Evolutionary conservation across 2,888 invertebrate species (phyloP).

Genomic region (Lasioglossum figueresi): DNA sequence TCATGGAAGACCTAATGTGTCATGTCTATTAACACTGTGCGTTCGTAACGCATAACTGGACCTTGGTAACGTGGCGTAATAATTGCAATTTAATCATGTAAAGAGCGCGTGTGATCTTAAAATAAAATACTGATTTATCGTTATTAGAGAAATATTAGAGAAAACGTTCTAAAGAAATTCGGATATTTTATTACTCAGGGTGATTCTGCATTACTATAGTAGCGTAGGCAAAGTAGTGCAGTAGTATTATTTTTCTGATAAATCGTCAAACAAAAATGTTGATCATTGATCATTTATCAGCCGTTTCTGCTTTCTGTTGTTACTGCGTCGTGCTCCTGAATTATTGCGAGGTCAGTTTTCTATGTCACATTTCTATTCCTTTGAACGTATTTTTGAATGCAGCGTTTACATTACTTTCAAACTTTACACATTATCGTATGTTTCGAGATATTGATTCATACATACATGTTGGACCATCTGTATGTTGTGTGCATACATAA

Average conservation of each 20-base stretch:
- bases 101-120: constrained; percentile 22
- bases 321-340: constrained; percentile 71
- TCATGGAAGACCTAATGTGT: constrained; percentile 44
- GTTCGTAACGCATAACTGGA: constrained; percentile 50
- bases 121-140: constrained; percentile 12
- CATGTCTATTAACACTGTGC: constrained; percentile 44
- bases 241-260: constrained; percentile 28
- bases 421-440: constrained; percentile 35
- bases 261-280: constrained; percentile 44
- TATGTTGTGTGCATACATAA: constrained; percentile 54
- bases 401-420: constrained; percentile 46
- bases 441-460: constrained; percentile 45
- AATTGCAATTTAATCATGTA: constrained; percentile 34
- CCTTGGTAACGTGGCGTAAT: constrained; percentile 44
- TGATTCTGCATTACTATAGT: constrained; percentile 14
- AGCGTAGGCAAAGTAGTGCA: constrained; percentile 22
- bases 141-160: constrained; percentile 9
- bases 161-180: not conserved
- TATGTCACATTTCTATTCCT: constrained; percentile 83
- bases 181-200: constrained; percentile 14
- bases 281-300: constrained; percentile 64
- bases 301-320: constrained; percentile 65
- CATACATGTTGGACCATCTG: constrained; percentile 41
- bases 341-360: constrained; percentile 83
- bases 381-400: constrained; percentile 70